These are phyloP conservation scores for Oriolus oriolus DNA, from an alignment of 2,113 vertebrate genomes.

Conservation along the genomic window DNA sequence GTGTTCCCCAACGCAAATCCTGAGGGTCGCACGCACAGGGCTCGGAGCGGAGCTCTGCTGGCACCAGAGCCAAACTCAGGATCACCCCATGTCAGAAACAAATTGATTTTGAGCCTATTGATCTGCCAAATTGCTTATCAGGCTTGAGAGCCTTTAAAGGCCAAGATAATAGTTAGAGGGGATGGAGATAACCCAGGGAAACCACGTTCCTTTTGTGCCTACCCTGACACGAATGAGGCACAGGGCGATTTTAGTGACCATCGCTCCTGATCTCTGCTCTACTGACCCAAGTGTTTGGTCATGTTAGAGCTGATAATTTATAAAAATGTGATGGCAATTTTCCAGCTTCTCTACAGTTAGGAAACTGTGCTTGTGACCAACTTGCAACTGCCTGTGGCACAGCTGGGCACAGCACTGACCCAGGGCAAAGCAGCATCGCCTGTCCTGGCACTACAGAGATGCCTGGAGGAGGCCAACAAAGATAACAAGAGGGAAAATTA, in stretches of 20 bases:
- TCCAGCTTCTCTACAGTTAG: background rate
- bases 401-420: background rate
- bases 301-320: background rate
- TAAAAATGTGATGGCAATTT: background rate
- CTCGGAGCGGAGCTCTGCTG: background rate
- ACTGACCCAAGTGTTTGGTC: background rate
- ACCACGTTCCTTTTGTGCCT: background rate
- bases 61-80: background rate
- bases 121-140: conserved; percentile 30
- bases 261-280: background rate
- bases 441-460: background rate
- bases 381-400: background rate
- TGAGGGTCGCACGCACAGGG: accelerated
- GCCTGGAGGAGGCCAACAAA: background rate
- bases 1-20: background rate
- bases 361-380: background rate
- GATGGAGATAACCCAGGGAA: background rate
- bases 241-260: background rate
- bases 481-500: background rate
- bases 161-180: conserved; percentile 15
- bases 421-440: background rate
- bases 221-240: background rate
- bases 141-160: conserved; percentile 21
- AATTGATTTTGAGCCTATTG: background rate
- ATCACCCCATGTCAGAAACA: background rate